phyloP scores from a whole-genome alignment of 2,888 invertebrate genomes.

The Phengaris alcon region DNA sequence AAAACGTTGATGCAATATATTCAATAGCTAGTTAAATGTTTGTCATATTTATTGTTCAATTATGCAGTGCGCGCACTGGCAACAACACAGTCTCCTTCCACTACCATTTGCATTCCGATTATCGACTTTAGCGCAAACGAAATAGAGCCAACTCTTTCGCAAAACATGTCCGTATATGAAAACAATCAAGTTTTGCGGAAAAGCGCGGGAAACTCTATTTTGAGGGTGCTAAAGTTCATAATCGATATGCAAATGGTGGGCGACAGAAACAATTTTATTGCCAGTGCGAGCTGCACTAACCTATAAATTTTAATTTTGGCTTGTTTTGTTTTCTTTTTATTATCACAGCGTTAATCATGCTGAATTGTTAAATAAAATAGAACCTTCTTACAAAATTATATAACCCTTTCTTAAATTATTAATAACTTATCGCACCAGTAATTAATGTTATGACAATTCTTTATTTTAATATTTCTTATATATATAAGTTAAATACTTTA shows the following conservation, averaged over 20 bases:
- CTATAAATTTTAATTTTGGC: neutral
- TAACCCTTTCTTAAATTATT: neutral
- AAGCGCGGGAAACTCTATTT: too few species aligned
- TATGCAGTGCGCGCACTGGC: too few species aligned
- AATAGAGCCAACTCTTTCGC: neutral
- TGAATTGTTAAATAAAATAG: neutral
- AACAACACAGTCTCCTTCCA: too few species aligned
- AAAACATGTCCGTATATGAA: too few species aligned
- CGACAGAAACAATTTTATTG: too few species aligned
- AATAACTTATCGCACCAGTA: constrained; percentile 8
- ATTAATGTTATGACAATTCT: neutral
- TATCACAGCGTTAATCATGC: too few species aligned
- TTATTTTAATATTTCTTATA: neutral
- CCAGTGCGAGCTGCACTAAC: neutral
- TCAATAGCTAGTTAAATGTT: neutral
- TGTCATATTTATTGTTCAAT: too few species aligned
- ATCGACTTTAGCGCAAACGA: too few species aligned
- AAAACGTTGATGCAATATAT: neutral
- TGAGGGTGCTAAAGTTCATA: too few species aligned
- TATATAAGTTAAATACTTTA: neutral
- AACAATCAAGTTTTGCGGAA: too few species aligned
- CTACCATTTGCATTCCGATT: too few species aligned
- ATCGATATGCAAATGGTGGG: too few species aligned
- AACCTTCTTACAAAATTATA: neutral
- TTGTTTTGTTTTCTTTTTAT: neutral